A percentile compares a stretch with the other conserved stretches of the same genome.
phyloP scores from a whole-genome alignment of 2,797 vertebrate species.

The Bufotes viridis region DNA sequence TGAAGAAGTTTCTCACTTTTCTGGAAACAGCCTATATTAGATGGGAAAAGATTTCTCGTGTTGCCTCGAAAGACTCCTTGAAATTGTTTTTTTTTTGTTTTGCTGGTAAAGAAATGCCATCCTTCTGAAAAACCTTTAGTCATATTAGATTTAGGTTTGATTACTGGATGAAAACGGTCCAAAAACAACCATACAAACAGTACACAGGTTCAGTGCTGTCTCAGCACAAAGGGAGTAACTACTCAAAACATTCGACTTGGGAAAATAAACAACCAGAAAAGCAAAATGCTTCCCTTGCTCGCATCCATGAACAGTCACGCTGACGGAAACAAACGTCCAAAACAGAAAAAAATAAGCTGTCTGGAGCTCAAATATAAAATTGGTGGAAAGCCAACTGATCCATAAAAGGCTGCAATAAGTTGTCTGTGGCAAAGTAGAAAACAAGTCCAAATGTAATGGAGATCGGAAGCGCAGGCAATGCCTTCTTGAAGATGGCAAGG shows the following conservation, averaged over 20 bases:
- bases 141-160: background rate
- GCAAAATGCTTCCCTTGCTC: constrained; percentile 22
- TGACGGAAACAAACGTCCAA: background rate
- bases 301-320: constrained; percentile 21
- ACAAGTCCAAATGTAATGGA: constrained; percentile 97
- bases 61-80: background rate
- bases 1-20: background rate
- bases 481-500: constrained; percentile 99
- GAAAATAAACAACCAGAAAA: background rate
- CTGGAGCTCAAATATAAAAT: constrained; percentile 91
- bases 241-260: constrained; percentile 6
- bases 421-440: constrained; percentile 98
- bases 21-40: background rate
- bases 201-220: background rate
- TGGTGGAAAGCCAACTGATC: constrained; percentile 94
- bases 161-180: background rate
- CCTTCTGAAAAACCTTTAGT: background rate
- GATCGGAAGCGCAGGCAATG: constrained; percentile 96
- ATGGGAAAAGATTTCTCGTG: background rate
- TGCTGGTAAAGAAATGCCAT: background rate
- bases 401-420: constrained; percentile 97
- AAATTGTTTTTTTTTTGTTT: background rate
- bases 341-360: background rate
- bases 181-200: background rate
- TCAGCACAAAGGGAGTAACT: background rate